Conservation (phyloP, 2,888 invertebrate species). For the Pogonocherus hispidulus region DNA sequence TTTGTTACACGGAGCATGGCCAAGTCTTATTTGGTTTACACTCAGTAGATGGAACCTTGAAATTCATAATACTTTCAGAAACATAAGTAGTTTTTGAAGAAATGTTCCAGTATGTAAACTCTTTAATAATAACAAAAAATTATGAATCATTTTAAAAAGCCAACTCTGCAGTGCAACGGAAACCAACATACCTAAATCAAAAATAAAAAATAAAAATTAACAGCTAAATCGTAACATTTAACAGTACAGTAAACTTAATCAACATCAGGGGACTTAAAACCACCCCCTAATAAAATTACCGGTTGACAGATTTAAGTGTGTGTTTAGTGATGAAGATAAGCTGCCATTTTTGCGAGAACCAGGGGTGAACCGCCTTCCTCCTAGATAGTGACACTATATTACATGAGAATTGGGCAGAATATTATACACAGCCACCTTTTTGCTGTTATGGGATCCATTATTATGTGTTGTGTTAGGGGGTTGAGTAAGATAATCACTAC, state of each 20-base stretch:
- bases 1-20: too few species aligned
- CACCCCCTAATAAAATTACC: slow-evolving; percentile 24
- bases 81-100: too few species aligned
- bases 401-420: slow-evolving; percentile 17
- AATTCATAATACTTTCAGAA: too few species aligned
- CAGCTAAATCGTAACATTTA: slow-evolving; percentile 53
- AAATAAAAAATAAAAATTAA: slow-evolving; percentile 41
- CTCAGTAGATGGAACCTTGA: too few species aligned
- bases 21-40: too few species aligned
- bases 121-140: too few species aligned
- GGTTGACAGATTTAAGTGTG: slow-evolving; percentile 5
- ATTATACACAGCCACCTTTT: slow-evolving; percentile 25
- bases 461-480: slow-evolving; percentile 31
- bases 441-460: slow-evolving; percentile 18
- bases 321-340: slow-evolving; percentile 9
- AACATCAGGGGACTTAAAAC: slow-evolving; percentile 41
- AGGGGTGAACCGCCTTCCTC: slow-evolving; percentile 14
- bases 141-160: too few species aligned
- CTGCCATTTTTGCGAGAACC: slow-evolving; percentile 9
- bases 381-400: slow-evolving; percentile 1
- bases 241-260: slow-evolving; percentile 53
- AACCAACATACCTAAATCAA: slow-evolving; percentile 4
- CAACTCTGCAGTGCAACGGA: slow-evolving; percentile 31
- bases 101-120: too few species aligned
- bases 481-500: slow-evolving; percentile 31